Evolutionary conservation across 2,113 vertebrate species (phyloP).

Genomic region (Petroica traversi): DNA sequence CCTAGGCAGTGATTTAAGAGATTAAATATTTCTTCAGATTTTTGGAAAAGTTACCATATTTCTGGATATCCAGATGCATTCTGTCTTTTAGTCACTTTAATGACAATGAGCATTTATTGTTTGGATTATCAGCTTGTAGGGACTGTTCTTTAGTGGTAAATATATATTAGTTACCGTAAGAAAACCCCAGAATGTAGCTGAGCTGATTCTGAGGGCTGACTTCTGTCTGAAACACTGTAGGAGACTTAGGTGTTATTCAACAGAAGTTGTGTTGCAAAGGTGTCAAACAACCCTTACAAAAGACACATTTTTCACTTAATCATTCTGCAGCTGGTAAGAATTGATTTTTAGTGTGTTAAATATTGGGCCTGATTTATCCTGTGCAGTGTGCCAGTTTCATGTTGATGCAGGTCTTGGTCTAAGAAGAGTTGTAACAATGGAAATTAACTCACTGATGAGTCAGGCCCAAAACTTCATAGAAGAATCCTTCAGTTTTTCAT

Average conservation of each 20-base stretch:
- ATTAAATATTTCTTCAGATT: background rate
- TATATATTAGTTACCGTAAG: background rate
- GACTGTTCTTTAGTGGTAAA: background rate
- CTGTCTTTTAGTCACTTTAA: background rate
- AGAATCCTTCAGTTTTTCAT: background rate
- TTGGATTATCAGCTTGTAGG: background rate
- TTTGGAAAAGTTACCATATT: background rate
- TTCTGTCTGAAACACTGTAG: background rate
- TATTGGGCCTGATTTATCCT: background rate
- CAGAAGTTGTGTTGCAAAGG: background rate
- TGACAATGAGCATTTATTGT: background rate
- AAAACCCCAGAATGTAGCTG: background rate
- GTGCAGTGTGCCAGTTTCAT: background rate
- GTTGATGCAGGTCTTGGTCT: background rate
- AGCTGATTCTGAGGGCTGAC: background rate
- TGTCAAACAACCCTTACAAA: background rate
- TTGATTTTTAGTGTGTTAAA: background rate
- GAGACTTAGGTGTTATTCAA: background rate
- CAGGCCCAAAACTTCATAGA: background rate
- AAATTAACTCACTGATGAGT: background rate
- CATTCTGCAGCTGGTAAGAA: background rate
- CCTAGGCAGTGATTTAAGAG: background rate
- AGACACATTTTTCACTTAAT: constrained; percentile 1
- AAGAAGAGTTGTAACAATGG: background rate
- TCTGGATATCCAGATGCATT: background rate